Base-by-base conservation (phyloP, 2,888 invertebrate genomes). In the Linnaemya vulpina region DNA sequence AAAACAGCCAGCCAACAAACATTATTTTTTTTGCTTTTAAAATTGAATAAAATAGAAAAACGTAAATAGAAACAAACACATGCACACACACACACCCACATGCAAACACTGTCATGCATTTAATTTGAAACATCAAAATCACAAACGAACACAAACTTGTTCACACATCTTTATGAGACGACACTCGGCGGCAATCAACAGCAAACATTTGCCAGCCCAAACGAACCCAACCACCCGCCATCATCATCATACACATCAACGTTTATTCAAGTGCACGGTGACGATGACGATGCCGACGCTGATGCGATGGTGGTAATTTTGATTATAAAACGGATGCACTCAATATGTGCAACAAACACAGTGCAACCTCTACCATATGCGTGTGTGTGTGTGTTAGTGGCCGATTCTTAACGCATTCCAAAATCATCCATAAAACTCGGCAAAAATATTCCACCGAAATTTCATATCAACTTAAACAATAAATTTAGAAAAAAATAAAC, bases 281-380 rank as follows among this genome's bases (percentile, higher is more conserved):
- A 30, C 5, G 30, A 71, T 53, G 74, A 55, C 71, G 60, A 51
- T 62, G 43, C 62, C 35, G 62, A 20, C 62, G 65, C 53, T 51
- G 53, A 76, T 67, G 76, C 35, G 62, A 20, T 70, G 65, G 62
- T 51, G 53, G 80, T 67, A 80, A 74, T 81, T 84, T 49, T 49
- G 76, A 81, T 84, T 77, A 81, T 77, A 77, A 84, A 83, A 83
- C 81, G 79, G 75, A 86, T 86, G 83, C 71, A 65, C 63, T 60
- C 46, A 55, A 43, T 46, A 71, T 67, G 63, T 75, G 73, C 70
- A 25, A 40, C 55, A 55, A 10, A 70, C 70, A 71, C 17, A 43
- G 10, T 11, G 10, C n/a, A 3, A 30, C 30, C 20, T 11, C 58
- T 55, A 7, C 5, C 43, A 46, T 62, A 5, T 51, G 9, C 38